phyloP scores from a whole-genome alignment of 2,797 vertebrate species.

The Petrocephalus schoutedeni region DNA sequence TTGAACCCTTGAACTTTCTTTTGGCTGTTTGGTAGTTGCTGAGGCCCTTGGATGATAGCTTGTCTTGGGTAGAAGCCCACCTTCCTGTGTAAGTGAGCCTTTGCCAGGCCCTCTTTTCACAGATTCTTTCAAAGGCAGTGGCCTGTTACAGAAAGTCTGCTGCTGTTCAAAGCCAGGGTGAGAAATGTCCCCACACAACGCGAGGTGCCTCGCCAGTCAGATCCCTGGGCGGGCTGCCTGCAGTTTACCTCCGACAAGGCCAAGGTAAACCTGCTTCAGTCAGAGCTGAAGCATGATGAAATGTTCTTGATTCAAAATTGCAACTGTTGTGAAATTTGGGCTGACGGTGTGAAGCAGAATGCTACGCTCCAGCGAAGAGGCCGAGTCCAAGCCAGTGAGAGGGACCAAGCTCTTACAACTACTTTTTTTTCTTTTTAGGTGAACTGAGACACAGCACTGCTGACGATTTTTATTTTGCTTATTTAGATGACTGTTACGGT shows the following conservation, averaged over 20 bases:
- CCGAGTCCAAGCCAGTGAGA: not conserved
- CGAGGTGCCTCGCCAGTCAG: constrained; percentile 45
- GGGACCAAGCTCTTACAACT: not conserved
- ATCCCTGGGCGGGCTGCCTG: constrained; percentile 24
- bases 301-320: constrained; percentile 43
- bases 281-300: constrained; percentile 40
- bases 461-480: not conserved
- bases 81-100: constrained; percentile 42
- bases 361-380: constrained; percentile 13
- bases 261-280: constrained; percentile 31
- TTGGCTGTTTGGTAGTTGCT: constrained; percentile 22
- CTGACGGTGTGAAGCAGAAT: constrained; percentile 40
- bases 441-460: not conserved
- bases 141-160: constrained; percentile 51
- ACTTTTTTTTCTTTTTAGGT: not conserved
- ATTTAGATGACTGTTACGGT: not conserved
- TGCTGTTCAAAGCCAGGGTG: constrained; percentile 50
- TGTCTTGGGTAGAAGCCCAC: constrained; percentile 33
- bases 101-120: constrained; percentile 46
- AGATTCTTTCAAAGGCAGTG: constrained; percentile 44
- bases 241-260: constrained; percentile 47
- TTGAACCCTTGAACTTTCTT: constrained; percentile 19
- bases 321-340: constrained; percentile 51
- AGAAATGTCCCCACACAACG: constrained; percentile 61
- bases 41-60: constrained; percentile 29